Base-by-base conservation (phyloP, 2,888 invertebrate species). In the Phytoseiulus persimilis region DNA sequence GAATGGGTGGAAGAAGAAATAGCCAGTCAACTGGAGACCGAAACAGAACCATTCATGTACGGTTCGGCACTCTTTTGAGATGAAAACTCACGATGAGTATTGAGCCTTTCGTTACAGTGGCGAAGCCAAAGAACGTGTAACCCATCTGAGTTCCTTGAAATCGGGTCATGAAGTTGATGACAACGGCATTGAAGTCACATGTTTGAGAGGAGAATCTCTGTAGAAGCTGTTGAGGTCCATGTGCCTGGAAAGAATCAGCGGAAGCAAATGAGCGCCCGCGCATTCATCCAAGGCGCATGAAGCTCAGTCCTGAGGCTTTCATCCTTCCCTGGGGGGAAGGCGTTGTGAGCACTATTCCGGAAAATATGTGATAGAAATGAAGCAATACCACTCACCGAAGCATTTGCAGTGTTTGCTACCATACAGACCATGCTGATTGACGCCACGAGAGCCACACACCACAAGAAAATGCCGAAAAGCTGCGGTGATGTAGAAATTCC, bases 121-220 rank as follows among this genome's bases (percentile, higher is more conserved):
- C 33, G 33, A 87, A 32, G 32, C 32, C 87, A n/a, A 87, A 87
- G 18, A 39, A 87, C n/a, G 87, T 87, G 87, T 87, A 87, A 31
- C 87, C 87, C 28, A 87, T 31, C 45, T 87, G 32, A n/a, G 32
- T 45, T n/a, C 87, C n/a, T 33, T 87, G 32, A 5, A 87, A 87
- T 32, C 32, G 32, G 0, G 87, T 87, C 87, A 87, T 87, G 45
- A 87, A 87, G 31, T 33, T 87, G 14, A 31, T 87, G 28, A 87
- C 87, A 9, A 87, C 87, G 6, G 31, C 32, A 32, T 87, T 33
- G 39, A 87, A 33, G 31, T 45, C 39, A 33, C 87, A 87, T 6
- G 32, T 87, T 23, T 87, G 87, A 6, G 87, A 87, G 32, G 31
- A 39, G 87, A 87, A 87, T n/a, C 87, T 28, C 32, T 87, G 87